Base-by-base conservation (phyloP, 2,888 invertebrate genomes). In the Aelia acuminata region DNA sequence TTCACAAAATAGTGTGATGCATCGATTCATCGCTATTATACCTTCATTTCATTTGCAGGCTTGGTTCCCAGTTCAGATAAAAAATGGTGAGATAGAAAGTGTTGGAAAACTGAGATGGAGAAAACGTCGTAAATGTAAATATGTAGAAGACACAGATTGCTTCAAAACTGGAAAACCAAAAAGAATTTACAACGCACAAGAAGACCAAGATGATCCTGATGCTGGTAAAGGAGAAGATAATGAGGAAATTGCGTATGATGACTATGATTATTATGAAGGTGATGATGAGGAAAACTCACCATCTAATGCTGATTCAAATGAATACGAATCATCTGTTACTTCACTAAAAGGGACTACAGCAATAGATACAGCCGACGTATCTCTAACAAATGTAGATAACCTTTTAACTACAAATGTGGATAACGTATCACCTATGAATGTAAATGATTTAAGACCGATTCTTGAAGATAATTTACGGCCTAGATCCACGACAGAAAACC, bases 31-130 rank as follows among this genome's bases (percentile, higher is more conserved):
- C 47, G 47, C n/a, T 47, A 84, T 84, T 47, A 47, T 84, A 48
- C 48, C 26, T 47, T n/a, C 3, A 48, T 31, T 50, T 84, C 48
- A 31, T 49, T 85, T 85, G 39, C 85, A 85, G 85, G 85, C 85
- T 39, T 85, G 85, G 85, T 39, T 85, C 5, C 85, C 85, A 53
- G 53, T 85, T n/a, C 26, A 53, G 57, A 15, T 85, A 49, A 39
- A 49, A 35, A 47, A n/a, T 47, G n/a, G n/a, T 47, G 80, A 43
- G 22, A 80, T 80, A 43, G 13, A 80, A 80, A 39, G 35, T 35
- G 31, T 70, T 18, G 49, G 31, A 48, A 31, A 53, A 39, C 22
- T 50, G 35, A 31, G 7, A 85, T 35, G 53, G 50, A 53, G n/a
- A 43, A 50, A 53, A n/a, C 85, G 39, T n/a, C 85, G 49, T 13